Base-by-base conservation (phyloP, 1,140 invertebrate genomes). In the Drosophila gunungcola region DNA sequence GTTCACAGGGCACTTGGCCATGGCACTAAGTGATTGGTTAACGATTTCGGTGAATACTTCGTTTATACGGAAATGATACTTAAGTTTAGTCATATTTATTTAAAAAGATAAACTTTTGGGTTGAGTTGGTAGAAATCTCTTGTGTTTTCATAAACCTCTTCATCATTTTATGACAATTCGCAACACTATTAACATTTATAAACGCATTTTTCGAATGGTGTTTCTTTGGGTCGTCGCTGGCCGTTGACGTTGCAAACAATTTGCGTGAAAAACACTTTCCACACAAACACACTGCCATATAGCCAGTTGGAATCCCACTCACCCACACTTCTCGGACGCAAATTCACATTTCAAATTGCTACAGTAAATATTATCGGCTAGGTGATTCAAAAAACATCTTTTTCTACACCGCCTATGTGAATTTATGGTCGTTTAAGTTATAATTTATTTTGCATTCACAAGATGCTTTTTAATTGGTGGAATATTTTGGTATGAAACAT, bases 201-300 rank as follows among this genome's bases (percentile, higher is more conserved):
- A 75, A 57, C 70, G 39, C 46, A 43, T 43, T 57, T 29, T 34
- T 16, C 25, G 53, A 34, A 36, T 56, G 34, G 25, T 25, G 10
- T 56, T 51, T 56, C 70, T 55, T 70, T 73, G 41, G 72, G 51
- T 73, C 72, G 58, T 56, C 38, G 60, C 60, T 75, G 53, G 62
- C 57, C 67, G 78, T 51, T 78, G 73, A 70, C 69, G 77, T 78
- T 78, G 65, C 63, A 78, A 85, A 80, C 76, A 85, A 77, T 80
- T 81, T 85, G 73, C 73, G 60, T 78, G 73, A 77, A 72, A 81
- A 75, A 76, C 60, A 81, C 73, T 65, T 69, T 81, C 36, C 62
- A 38, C 34, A 54, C 11, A 21, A 29, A 49, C 52, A 5, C 27
- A 56, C 38, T 49, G 13, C 34, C 39, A n/a, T 16, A 64, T 39